Evolutionary conservation across 1,140 invertebrate genomes (phyloP).

Genomic region (Calosoma granatense): DNA sequence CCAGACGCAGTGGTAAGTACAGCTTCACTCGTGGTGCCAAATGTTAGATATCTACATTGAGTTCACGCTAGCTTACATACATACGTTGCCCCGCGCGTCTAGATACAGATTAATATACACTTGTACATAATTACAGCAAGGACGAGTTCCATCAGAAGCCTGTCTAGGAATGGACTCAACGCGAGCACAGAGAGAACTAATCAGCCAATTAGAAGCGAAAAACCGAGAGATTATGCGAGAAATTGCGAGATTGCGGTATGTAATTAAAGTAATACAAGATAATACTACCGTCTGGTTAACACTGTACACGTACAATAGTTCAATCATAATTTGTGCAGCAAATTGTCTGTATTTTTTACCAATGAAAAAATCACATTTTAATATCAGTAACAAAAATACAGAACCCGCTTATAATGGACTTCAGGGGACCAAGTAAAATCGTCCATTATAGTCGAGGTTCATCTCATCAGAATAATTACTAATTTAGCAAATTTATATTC

Average conservation of each 20-base stretch:
- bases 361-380: too few relatives aligned
- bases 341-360: neutral
- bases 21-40: neutral
- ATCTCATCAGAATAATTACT: too few relatives aligned
- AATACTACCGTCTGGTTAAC: neutral
- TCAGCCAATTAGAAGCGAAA: slow-evolving; percentile 88
- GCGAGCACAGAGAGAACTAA: slow-evolving; percentile 81
- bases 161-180: slow-evolving; percentile 71
- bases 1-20: neutral
- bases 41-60: too few relatives aligned
- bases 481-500: too few relatives aligned
- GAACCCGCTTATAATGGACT: too few relatives aligned
- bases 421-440: too few relatives aligned
- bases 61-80: too few relatives aligned
- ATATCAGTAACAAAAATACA: neutral
- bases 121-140: slow-evolving; percentile 38
- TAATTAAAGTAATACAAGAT: too few relatives aligned
- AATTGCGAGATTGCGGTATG: slow-evolving; percentile 79
- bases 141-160: slow-evolving; percentile 64
- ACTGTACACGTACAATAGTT: neutral
- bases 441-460: too few relatives aligned
- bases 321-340: neutral
- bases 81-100: too few relatives aligned
- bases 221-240: slow-evolving; percentile 97
- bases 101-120: neutral